Evolutionary conservation across 2,113 vertebrate species (phyloP), one percentile per base, ranked within the genome.

Genomic region (Chaetops frenatus): DNA sequence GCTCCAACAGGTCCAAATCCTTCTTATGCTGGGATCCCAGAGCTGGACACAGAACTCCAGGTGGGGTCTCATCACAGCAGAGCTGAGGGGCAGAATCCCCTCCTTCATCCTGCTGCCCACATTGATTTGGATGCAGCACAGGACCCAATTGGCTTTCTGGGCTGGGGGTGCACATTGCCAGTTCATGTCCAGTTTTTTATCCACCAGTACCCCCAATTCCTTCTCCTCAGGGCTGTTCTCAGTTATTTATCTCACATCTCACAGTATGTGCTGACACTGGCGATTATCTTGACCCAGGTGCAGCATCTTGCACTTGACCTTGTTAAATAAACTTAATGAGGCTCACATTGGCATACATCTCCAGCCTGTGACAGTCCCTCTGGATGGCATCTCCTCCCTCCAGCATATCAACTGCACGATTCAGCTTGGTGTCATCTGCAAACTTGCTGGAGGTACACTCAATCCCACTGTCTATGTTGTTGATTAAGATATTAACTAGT

Each of bases 21-120:
- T 58, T 23, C 16, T 42, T 42, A 11, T 36, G 22, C 6, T 42
- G 35, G 22, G 47, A 27, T 3, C 4, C 35, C 65, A 51, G 42
- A 88, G 7, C 23, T 25, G 31, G 21, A 48, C 0, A 0, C 51
- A n/a, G 47, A 1, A 40, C 15, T 83, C 0, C 35, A 28, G 19
- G 9, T 48, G 28, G 18, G 4, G 11, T 57, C 50, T n/a, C n/a
- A 48, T 7, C 21, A 42, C 4, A 42, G 29, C 54, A 54, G 61
- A 69, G n/a, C 17, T 1, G n/a, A 67, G 47, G n/a, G 5, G 10
- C 25, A 82, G 54, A 69, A 40, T 61, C 10, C 21, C 35, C 10
- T 67, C 14, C 16, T 21, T 47, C 1, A 1, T 15, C 17, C 35
- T 61, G 35, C 48, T 18, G 31, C 6, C 42, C 35, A 42, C 0